Evolutionary conservation across 2,888 invertebrate genomes (phyloP).

Genomic region (Folsomia manolachei): DNA sequence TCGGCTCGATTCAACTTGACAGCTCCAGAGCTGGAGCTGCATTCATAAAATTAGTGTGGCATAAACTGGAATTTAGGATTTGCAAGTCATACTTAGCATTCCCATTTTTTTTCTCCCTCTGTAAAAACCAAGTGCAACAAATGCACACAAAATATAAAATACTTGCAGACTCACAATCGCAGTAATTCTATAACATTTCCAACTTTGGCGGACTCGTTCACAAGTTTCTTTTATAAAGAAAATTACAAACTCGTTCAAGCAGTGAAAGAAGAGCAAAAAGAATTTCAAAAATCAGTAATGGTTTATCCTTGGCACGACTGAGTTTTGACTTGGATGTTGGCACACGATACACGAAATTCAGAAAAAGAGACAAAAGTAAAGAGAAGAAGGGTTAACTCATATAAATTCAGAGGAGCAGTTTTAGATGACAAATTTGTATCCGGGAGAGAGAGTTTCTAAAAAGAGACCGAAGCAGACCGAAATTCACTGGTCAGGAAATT

Average conservation of each 20-base stretch:
- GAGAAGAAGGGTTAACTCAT: conserved; percentile 32
- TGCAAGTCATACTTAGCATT: background rate
- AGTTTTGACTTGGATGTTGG: background rate
- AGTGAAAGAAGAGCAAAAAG: no score
- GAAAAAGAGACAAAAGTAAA: conserved; percentile 29
- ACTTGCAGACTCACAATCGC: no score
- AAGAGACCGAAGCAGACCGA: conserved; percentile 46
- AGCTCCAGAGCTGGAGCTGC: background rate
- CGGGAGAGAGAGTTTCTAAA: conserved; percentile 37
- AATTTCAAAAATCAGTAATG: conserved; percentile 1
- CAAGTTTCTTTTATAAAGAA: no score
- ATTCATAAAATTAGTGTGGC: background rate
- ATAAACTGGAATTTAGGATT: background rate
- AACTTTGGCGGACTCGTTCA: no score
- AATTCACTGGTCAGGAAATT: conserved; percentile 49
- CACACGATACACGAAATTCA: background rate
- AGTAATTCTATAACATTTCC: no score
- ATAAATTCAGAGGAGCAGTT: conserved; percentile 45
- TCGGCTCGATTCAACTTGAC: background rate
- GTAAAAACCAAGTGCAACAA: no score
- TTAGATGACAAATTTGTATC: conserved; percentile 50
- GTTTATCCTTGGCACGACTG: background rate
- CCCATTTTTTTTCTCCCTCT: no score
- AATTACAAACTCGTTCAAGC: no score
- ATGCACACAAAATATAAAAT: no score